These are phyloP conservation scores for Anomalospiza imberbis DNA, from an alignment of 2,797 vertebrate species.

Conservation along the genomic window DNA sequence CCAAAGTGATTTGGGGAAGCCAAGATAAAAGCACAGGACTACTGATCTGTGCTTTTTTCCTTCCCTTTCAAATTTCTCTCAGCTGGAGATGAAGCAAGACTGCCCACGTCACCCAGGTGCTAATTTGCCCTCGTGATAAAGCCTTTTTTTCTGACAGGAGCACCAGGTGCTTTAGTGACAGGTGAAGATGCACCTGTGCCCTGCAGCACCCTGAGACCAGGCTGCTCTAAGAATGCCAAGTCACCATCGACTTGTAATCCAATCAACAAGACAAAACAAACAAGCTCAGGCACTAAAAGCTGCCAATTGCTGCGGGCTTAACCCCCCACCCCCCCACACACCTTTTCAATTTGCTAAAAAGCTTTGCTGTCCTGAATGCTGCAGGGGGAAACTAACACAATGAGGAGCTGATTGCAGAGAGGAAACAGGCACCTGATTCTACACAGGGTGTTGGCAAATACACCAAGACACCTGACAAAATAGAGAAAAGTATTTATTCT, in stretches of 20 bases:
- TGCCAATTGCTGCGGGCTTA: not conserved
- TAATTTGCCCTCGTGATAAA: rapidly evolving
- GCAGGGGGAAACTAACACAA: not conserved
- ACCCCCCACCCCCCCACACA: rapidly evolving
- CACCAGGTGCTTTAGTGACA: not conserved
- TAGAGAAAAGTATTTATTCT: not conserved
- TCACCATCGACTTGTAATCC: not conserved
- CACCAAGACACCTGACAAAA: not conserved
- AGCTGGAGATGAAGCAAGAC: not conserved
- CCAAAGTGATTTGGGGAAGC: not conserved
- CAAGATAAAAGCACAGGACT: not conserved
- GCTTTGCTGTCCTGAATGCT: not conserved
- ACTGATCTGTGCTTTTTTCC: too few relatives aligned
- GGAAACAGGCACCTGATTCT: not conserved
- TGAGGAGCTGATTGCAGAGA: not conserved
- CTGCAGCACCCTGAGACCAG: not conserved
- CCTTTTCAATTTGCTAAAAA: not conserved
- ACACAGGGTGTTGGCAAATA: not conserved
- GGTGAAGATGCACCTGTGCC: not conserved
- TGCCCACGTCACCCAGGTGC: not conserved
- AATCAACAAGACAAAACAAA: not conserved
- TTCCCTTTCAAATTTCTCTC: not conserved
- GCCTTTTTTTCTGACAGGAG: not conserved
- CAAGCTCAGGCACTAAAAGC: not conserved
- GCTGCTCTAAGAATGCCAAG: not conserved